These are phyloP conservation scores for Amorpha juglandis DNA, from an alignment of 2,888 invertebrate species.

Conservation along the genomic window DNA sequence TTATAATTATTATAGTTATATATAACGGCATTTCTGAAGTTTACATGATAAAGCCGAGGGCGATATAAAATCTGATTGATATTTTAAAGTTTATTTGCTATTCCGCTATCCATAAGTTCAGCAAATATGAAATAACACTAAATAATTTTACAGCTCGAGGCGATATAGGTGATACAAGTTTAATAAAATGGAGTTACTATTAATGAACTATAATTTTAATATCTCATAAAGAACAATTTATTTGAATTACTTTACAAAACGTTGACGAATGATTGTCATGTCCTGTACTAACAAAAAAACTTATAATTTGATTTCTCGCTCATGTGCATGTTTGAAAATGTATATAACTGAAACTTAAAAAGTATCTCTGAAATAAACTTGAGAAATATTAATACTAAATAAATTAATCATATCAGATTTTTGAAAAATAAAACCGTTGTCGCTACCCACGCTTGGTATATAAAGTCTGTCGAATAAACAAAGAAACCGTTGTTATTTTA, in stretches of 20 bases:
- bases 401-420: too few species aligned
- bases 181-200: constrained; percentile 22
- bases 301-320: too few species aligned
- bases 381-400: too few species aligned
- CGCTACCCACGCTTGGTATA: too few species aligned
- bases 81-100: neutral
- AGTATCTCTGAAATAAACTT: too few species aligned
- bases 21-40: neutral
- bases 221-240: neutral
- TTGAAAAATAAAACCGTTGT: too few species aligned
- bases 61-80: neutral
- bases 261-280: neutral
- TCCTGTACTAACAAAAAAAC: neutral
- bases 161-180: constrained; percentile 18
- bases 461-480: too few species aligned
- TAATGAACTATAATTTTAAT: constrained; percentile 19
- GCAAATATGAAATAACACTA: constrained; percentile 10
- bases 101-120: constrained; percentile 2
- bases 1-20: too few species aligned
- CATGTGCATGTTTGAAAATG: too few species aligned
- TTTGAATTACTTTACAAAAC: constrained; percentile 1
- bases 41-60: neutral
- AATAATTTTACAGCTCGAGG: constrained; percentile 1
- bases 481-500: too few species aligned
- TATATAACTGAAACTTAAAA: too few species aligned